phyloP scores from a whole-genome alignment of 2,113 vertebrate genomes.

The Gasterosteus aculeatus region DNA sequence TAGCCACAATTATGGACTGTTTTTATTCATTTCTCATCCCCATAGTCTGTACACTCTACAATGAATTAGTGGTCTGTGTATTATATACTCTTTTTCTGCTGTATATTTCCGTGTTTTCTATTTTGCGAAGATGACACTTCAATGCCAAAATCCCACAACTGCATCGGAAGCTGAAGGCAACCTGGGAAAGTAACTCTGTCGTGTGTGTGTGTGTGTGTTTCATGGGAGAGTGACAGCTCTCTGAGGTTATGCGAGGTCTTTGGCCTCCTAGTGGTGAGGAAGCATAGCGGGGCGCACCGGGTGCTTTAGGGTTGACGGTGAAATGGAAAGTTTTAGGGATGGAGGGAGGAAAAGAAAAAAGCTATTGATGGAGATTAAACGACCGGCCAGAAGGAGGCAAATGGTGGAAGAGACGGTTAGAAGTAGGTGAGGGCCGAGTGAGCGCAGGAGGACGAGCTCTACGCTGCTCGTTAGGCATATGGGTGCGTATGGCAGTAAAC shows the following conservation, averaged over 20 bases:
- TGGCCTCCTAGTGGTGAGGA: slow-evolving; percentile 41
- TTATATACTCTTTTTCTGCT: neutral
- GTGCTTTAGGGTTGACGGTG: slow-evolving; percentile 39
- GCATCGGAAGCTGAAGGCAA: neutral
- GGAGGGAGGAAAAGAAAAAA: slow-evolving; percentile 22
- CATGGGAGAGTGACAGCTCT: slow-evolving; percentile 48
- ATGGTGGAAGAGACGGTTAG: slow-evolving; percentile 23
- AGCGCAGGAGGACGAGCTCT: slow-evolving; percentile 37
- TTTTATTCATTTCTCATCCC: slow-evolving; percentile 49
- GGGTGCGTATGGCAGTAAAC: slow-evolving; percentile 79
- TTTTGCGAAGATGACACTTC: neutral
- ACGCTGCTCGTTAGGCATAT: slow-evolving; percentile 73
- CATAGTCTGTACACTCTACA: slow-evolving; percentile 25
- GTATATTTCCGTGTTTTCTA: too few species aligned
- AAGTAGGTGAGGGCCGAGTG: slow-evolving; percentile 15
- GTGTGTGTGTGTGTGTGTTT: neutral
- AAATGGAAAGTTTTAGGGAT: slow-evolving; percentile 49
- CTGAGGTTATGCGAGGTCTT: slow-evolving; percentile 61
- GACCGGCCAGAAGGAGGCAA: slow-evolving; percentile 13
- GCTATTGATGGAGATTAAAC: slow-evolving; percentile 23
- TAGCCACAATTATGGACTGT: slow-evolving; percentile 47
- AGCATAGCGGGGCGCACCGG: slow-evolving; percentile 23
- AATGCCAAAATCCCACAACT: slow-evolving; percentile 3
- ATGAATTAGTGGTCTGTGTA: slow-evolving; percentile 26
- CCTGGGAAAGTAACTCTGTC: slow-evolving; percentile 8